Base-by-base conservation (phyloP, 2,888 invertebrate genomes). In the Didymodactylos carnosus region DNA sequence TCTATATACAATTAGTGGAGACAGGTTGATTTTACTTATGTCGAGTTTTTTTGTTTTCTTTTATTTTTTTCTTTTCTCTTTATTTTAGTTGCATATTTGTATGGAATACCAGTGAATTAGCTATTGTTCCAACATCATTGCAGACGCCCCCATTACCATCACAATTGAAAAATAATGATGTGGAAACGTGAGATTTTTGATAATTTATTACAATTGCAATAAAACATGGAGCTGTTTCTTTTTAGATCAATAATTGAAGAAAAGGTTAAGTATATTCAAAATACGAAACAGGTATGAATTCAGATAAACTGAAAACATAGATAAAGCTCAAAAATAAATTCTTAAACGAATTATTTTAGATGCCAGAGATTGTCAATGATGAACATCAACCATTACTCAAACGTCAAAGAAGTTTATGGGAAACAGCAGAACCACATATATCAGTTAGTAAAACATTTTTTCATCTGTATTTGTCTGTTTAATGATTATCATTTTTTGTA, bases 1-100 rank as follows among this genome's bases (percentile, higher is more conserved):
- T 80, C 85, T 95, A 72, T 89, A 95, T 73, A 93, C 94, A 2
- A 93, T 93, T 0, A 91, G 92, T 41, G 84, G 82, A 51, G 84
- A 85, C 78, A 83, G 84, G 77, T 80, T 35, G n/a, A 8, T 35
- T 8, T 62, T 4, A 35, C 10, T 62, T 5, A 7, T 16, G n/a
- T n/a, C n/a, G n/a, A n/a, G n/a, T n/a, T n/a, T n/a, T n/a, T n/a
- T n/a, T n/a, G n/a, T n/a, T n/a, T n/a, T n/a, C n/a, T n/a, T n/a
- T n/a, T n/a, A n/a, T n/a, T n/a, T n/a, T 19, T 35, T 19, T 35
- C 4, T 62, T 16, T 49, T 23, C 10, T 49, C 8, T 25, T 23
- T 25, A 62, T 62, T 62, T 10, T n/a, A 62, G 62, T 35, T 62
- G 62, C 35, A 62, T 62, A 10, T 62, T 62, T 62, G 62, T 62